Evolutionary conservation across 2,888 invertebrate species (phyloP).

Genomic region (Coenonympha glycerion): DNA sequence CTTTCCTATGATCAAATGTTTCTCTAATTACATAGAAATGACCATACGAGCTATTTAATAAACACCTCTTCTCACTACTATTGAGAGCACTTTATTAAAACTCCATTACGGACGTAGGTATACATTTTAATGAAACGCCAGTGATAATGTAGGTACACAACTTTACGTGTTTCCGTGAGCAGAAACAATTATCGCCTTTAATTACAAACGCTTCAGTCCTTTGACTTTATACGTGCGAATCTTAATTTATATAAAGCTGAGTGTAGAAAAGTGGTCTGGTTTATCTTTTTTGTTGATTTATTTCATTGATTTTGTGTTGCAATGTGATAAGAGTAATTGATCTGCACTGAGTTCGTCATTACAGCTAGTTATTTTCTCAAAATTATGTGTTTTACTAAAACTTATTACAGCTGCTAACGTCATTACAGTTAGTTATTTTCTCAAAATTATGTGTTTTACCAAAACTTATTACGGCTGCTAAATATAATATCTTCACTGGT

Average conservation of each 20-base stretch:
- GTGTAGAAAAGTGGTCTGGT: neutral
- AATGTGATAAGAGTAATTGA: too few species aligned
- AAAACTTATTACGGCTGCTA: too few species aligned
- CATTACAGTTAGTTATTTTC: too few species aligned
- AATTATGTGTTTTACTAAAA: too few species aligned
- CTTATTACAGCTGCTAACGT: too few species aligned
- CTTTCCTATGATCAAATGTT: constrained; percentile 1
- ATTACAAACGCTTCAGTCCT: constrained; percentile 17
- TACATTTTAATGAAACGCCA: constrained; percentile 11
- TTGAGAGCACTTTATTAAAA: constrained; percentile 4
- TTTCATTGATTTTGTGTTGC: too few species aligned
- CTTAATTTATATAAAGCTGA: constrained; percentile 8
- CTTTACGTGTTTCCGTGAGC: constrained; percentile 12
- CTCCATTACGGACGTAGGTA: neutral
- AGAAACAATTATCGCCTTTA: constrained; percentile 19
- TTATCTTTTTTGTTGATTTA: too few species aligned
- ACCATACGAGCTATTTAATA: neutral
- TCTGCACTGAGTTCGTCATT: too few species aligned
- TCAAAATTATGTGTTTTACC: too few species aligned
- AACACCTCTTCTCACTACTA: neutral
- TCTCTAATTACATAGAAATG: neutral
- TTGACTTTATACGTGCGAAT: constrained; percentile 16
- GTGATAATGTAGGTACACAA: constrained; percentile 1
- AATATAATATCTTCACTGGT: too few species aligned
- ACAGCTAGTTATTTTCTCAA: too few species aligned